Evolutionary conservation across 2,888 invertebrate genomes (phyloP).

Genomic region (Platycheirus albimanus): DNA sequence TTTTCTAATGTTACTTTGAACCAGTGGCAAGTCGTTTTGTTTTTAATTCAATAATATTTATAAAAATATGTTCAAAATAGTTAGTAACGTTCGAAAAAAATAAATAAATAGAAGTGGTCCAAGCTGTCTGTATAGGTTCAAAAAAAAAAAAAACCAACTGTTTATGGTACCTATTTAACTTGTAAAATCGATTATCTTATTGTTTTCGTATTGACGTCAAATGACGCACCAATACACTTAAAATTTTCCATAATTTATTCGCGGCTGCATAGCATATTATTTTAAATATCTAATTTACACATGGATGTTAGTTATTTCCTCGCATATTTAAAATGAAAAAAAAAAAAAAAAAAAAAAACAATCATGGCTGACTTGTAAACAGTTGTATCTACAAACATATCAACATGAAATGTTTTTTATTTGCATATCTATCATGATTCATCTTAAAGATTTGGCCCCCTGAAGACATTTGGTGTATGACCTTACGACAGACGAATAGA

Average conservation of each 20-base stretch:
- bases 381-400: neutral
- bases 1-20: conserved; percentile 19
- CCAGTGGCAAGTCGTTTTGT: conserved; percentile 15
- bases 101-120: too few species aligned
- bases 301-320: conserved; percentile 41
- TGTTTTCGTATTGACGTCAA: conserved; percentile 6
- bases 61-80: neutral
- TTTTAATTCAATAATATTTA: conserved; percentile 6
- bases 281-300: conserved; percentile 18
- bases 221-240: neutral
- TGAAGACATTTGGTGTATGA: conserved; percentile 16
- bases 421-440: conserved; percentile 39
- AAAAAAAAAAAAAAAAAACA: neutral
- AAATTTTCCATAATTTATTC: conserved; percentile 33
- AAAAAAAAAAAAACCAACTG: neutral
- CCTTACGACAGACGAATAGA: conserved; percentile 1
- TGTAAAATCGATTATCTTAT: conserved; percentile 2
- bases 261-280: conserved; percentile 15
- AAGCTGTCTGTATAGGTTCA: neutral
- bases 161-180: neutral
- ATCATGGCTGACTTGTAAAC: neutral
- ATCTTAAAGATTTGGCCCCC: conserved; percentile 21
- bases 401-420: neutral
- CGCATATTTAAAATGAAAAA: conserved; percentile 3
- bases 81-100: neutral